Conservation (phyloP, 2,888 invertebrate species). For the Troglohyphantes excavatus region DNA sequence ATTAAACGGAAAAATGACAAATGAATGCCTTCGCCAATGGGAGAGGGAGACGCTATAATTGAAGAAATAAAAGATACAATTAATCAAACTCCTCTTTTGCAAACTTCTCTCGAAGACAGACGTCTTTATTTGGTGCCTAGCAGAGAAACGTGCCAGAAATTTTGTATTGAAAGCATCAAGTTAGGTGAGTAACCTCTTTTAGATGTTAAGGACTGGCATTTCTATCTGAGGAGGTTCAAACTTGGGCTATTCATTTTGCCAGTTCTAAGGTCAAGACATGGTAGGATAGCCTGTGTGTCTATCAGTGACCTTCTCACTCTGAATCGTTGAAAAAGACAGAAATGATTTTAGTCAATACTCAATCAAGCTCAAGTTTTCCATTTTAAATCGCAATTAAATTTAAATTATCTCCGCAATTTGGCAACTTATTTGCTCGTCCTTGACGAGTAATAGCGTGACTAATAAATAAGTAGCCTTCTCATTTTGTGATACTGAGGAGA, state of each 20-base stretch:
- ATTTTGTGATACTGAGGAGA: background rate
- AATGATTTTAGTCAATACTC: constrained; percentile 23
- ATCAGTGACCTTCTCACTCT: constrained; percentile 46
- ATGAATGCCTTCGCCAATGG: constrained; percentile 48
- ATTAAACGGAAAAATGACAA: constrained; percentile 52
- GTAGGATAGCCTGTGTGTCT: constrained; percentile 43
- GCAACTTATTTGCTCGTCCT: no score
- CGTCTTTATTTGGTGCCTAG: constrained; percentile 65
- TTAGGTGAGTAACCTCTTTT: constrained; percentile 59
- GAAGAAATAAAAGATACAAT: constrained; percentile 65
- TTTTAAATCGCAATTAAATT: no score
- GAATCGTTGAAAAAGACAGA: constrained; percentile 17
- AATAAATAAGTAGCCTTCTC: background rate
- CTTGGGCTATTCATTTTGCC: constrained; percentile 1
- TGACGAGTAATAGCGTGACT: no score
- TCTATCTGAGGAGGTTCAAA: constrained; percentile 31
- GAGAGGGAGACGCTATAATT: constrained; percentile 55
- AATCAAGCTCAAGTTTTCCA: constrained; percentile 20
- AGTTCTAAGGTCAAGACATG: constrained; percentile 42
- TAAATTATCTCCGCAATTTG: no score
- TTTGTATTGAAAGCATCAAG: constrained; percentile 39
- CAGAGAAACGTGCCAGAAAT: constrained; percentile 62
- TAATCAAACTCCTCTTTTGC: constrained; percentile 50
- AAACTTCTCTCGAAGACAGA: constrained; percentile 53
- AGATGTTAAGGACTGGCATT: constrained; percentile 37